These are phyloP conservation scores for Euclidia mi DNA, from an alignment of 2,888 invertebrate species.

Conservation along the genomic window DNA sequence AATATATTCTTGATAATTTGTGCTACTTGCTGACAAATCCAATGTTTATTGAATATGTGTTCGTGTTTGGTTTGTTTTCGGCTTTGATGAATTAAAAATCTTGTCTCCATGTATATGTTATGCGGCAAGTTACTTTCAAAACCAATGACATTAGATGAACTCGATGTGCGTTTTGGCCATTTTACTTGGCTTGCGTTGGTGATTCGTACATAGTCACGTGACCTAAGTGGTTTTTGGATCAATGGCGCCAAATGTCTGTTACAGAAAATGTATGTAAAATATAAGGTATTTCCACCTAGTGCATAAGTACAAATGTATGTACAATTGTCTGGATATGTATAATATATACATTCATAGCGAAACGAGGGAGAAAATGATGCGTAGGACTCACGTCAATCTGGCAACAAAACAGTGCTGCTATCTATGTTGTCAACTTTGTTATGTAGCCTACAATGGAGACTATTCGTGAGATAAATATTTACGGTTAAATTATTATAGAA, in stretches of 20 bases:
- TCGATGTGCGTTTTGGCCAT: constrained; percentile 90
- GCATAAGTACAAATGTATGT: constrained; percentile 58
- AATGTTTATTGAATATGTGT: constrained; percentile 80
- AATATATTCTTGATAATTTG: constrained; percentile 82
- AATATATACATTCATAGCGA: constrained; percentile 60
- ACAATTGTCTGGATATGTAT: constrained; percentile 55
- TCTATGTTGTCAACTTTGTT: constrained; percentile 94
- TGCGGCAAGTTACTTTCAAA: constrained; percentile 83
- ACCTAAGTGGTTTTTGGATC: constrained; percentile 88
- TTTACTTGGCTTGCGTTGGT: constrained; percentile 90
- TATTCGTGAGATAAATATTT: constrained; percentile 91
- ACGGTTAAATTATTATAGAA: constrained; percentile 83
- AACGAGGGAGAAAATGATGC: constrained; percentile 76
- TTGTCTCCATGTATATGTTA: constrained; percentile 83
- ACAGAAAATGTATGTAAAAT: constrained; percentile 87
- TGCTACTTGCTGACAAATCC: constrained; percentile 78
- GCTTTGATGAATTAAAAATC: constrained; percentile 69
- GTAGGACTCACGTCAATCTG: constrained; percentile 89
- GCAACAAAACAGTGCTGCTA: constrained; percentile 92
- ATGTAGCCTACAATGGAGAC: constrained; percentile 91
- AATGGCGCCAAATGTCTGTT: constrained; percentile 90
- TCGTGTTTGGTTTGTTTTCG: constrained; percentile 75
- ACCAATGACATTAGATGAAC: constrained; percentile 88
- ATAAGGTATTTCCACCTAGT: constrained; percentile 62
- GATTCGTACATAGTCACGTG: constrained; percentile 90